Evolutionary conservation across 2,797 vertebrate genomes (phyloP).

Genomic region (Sebastes ruberrimus): DNA sequence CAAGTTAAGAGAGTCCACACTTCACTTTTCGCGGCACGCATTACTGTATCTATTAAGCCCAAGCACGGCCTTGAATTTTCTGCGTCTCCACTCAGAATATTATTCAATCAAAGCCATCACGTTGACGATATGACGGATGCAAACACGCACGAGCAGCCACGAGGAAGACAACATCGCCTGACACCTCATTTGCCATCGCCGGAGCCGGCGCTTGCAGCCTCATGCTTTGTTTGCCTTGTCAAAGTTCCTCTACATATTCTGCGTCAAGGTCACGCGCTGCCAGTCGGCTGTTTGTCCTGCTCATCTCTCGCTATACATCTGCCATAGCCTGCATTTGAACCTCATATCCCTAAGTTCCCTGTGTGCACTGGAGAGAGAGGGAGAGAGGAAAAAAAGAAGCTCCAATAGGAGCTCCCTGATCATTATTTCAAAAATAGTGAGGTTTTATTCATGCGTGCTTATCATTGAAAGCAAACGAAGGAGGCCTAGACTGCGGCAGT

Average conservation of each 20-base stretch:
- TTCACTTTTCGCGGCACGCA: neutral
- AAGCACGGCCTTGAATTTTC: slow-evolving; percentile 10
- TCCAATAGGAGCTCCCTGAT: slow-evolving; percentile 37
- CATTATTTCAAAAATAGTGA: slow-evolving; percentile 63
- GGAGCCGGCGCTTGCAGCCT: slow-evolving; percentile 52
- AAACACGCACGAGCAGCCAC: slow-evolving; percentile 63
- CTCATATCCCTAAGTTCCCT: slow-evolving; percentile 34
- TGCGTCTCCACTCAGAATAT: slow-evolving; percentile 31
- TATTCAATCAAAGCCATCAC: slow-evolving; percentile 72
- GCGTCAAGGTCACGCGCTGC: slow-evolving; percentile 71
- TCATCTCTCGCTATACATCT: slow-evolving; percentile 46
- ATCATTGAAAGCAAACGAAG: slow-evolving; percentile 54
- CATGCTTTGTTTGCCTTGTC: slow-evolving; percentile 77
- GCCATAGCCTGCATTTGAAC: slow-evolving; percentile 36
- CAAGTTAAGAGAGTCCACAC: slow-evolving; percentile 16
- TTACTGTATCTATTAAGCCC: slow-evolving; percentile 41
- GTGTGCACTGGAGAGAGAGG: slow-evolving; percentile 4
- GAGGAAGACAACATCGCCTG: slow-evolving; percentile 64
- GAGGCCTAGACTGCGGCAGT: slow-evolving; percentile 48
- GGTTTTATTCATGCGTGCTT: slow-evolving; percentile 59
- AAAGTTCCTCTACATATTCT: slow-evolving; percentile 69
- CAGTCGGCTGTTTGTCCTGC: slow-evolving; percentile 58
- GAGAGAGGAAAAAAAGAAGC: slow-evolving; percentile 3
- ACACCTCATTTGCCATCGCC: slow-evolving; percentile 71
- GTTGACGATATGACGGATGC: slow-evolving; percentile 64